Evolutionary conservation across 2,888 invertebrate species (phyloP), one percentile per base, ranked within the genome.

Genomic region (Sinodicranocentrus sp.): DNA sequence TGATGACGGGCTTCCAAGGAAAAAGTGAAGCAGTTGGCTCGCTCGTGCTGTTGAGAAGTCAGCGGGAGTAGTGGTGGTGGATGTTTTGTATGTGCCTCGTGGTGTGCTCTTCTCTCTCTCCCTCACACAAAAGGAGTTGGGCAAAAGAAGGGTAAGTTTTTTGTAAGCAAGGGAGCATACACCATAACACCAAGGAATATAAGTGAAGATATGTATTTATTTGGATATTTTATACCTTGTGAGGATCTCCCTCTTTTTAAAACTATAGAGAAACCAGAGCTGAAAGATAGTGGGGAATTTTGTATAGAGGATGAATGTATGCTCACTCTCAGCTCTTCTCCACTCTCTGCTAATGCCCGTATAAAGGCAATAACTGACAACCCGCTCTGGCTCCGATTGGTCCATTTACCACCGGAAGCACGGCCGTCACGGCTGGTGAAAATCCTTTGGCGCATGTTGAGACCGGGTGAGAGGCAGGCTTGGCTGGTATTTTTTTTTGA

Each of bases 371-470:
- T 80, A 80, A 73, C 73, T 80, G 72, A 73, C 78, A 87, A 85
- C 88, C 87, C 87, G 88, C 88, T 87, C 85, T 82, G 52, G 75
- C 82, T 82, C 82, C 79, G 83, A 86, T 86, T 86, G 88, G 88
- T 85, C 75, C 82, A 78, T 59, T 67, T 73, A 76, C 75, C 61
- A 88, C 87, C 88, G 87, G 88, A 87, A 88, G 87, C 87, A 84
- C 85, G 82, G 86, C 86, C 86, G 86, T 85, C 84, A 82, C 87
- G 85, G 85, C 85, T 80, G 85, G 84, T 70, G 84, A 86, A 86
- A 88, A 86, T 86, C 84, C 80, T 80, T 84, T 85, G 82, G 88
- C 88, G 88, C 88, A 88, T 87, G 87, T 75, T 76, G 79, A 82
- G 84, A 82, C 65, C 82, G 70, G 79, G 73, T 68, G 67, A 82